Evolutionary conservation across 2,113 vertebrate species (phyloP).

Genomic region (Pomatostomus ruficeps): DNA sequence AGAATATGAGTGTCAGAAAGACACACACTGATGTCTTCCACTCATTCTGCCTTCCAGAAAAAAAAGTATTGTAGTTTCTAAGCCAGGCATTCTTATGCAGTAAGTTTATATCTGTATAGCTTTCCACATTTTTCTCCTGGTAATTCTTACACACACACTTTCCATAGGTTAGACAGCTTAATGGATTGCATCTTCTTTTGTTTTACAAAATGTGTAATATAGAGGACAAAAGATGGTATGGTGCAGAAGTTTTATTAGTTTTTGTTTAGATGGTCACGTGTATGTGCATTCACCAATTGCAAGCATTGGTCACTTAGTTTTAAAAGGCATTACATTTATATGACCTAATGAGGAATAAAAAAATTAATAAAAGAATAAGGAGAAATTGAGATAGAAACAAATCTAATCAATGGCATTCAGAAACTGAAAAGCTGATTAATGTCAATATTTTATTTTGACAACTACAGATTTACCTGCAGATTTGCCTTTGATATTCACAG

Average conservation of each 20-base stretch:
- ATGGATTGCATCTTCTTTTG: not conserved
- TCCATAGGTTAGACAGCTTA: not conserved
- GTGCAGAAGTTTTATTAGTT: not conserved
- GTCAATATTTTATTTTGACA: not conserved
- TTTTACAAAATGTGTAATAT: not conserved
- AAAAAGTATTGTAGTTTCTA: not conserved
- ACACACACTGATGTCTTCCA: fast-evolving
- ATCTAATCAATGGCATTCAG: not conserved
- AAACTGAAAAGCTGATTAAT: not conserved
- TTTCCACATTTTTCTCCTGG: not conserved
- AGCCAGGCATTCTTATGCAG: not conserved
- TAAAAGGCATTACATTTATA: not conserved
- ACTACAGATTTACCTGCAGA: not conserved
- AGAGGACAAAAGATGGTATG: not conserved
- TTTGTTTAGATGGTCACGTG: not conserved
- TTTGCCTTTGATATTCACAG: not conserved
- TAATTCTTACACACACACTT: not conserved
- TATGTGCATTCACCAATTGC: not conserved
- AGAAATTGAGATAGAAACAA: not conserved
- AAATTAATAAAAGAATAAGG: not conserved
- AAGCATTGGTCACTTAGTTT: not conserved
- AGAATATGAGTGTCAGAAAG: not conserved
- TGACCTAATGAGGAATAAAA: not conserved
- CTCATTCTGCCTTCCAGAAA: not conserved
- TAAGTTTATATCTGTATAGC: not conserved